Evolutionary conservation across 53 echinoderm and acorn worm genomes (phyloP).

Genomic region (Patiria pectinifera): DNA sequence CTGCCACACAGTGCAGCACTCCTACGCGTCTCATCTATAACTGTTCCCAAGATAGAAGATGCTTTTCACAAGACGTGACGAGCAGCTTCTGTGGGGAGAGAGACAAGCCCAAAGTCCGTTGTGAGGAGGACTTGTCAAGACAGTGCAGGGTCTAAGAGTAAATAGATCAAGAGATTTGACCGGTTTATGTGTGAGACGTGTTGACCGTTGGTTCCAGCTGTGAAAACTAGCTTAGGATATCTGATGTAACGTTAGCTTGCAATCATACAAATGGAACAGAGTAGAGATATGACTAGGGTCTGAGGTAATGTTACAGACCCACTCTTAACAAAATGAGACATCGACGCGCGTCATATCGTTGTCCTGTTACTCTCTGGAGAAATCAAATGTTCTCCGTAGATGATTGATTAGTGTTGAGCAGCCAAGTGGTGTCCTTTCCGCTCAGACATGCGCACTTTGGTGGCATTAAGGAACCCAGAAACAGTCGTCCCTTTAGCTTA

Average conservation of each 20-base stretch:
- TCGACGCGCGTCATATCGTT: not conserved
- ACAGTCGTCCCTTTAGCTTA: no score
- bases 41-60: not conserved
- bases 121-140: slow-evolving; percentile 1
- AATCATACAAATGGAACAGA: not conserved
- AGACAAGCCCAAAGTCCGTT: not conserved
- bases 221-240: not conserved
- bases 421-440: no score
- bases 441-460: no score
- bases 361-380: not conserved
- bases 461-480: no score
- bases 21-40: not conserved
- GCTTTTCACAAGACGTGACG: slow-evolving; percentile 4
- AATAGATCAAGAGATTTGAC: not conserved
- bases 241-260: not conserved
- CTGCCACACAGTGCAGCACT: not conserved
- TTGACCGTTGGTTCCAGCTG: slow-evolving; percentile 5
- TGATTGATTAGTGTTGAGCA: no score
- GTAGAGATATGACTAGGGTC: not conserved
- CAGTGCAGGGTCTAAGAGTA: not conserved
- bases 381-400: not conserved
- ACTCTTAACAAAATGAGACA: not conserved
- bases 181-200: not conserved
- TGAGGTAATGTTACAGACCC: not conserved
- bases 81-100: not conserved